These are phyloP conservation scores for Antedon mediterranea DNA, from an alignment of 53 echinoderm and acorn worm species.

Conservation along the genomic window DNA sequence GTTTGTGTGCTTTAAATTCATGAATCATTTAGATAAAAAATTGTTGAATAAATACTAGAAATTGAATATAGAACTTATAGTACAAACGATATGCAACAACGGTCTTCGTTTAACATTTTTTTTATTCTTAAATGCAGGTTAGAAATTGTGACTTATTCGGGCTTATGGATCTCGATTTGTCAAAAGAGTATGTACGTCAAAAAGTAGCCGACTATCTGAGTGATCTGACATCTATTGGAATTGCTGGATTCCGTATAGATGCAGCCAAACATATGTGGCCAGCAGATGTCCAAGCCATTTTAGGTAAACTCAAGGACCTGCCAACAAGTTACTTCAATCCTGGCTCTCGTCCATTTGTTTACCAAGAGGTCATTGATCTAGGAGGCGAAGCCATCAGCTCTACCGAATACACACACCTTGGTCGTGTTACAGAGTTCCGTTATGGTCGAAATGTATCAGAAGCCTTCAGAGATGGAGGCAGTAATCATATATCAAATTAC, in stretches of 20 bases:
- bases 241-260: conserved; percentile 86
- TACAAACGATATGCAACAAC: too few species aligned
- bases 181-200: conserved; percentile 36
- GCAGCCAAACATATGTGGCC: conserved; percentile 99
- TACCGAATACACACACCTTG: conserved; percentile 44
- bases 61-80: too few species aligned
- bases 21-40: too few species aligned
- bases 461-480: conserved; percentile 11
- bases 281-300: conserved; percentile 35
- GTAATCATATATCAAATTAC: conserved; percentile 32
- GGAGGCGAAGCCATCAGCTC: conserved; percentile 64
- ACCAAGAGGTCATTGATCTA: conserved; percentile 83
- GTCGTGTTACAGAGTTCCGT: conserved; percentile 89
- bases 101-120: too few species aligned
- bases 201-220: conserved; percentile 72
- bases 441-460: conserved; percentile 29
- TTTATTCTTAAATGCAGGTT: too few species aligned
- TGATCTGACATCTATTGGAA: conserved; percentile 39
- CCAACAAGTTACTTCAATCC: conserved; percentile 30
- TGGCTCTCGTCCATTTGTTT: conserved; percentile 41
- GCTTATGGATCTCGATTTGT: conserved; percentile 45
- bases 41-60: too few species aligned
- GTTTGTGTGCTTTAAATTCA: too few species aligned
- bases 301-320: conserved; percentile 37
- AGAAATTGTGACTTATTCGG: conserved; percentile 68